These are phyloP conservation scores for Ormyrus labotus DNA, from an alignment of 2,888 invertebrate genomes.

Conservation along the genomic window DNA sequence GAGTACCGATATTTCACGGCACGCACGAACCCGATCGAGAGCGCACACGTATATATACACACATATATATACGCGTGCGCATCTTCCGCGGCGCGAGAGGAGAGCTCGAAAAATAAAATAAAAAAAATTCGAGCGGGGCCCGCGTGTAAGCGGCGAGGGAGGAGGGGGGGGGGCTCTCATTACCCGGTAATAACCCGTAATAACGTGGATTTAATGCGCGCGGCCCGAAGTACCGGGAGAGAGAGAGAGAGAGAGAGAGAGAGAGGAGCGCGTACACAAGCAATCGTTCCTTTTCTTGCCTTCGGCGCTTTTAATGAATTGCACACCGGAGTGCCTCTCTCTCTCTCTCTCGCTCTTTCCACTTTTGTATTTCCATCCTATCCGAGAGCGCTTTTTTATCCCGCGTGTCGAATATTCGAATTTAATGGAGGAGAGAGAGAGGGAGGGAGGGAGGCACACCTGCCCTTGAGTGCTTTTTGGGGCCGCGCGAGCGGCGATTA, in stretches of 20 bases:
- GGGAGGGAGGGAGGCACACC: conserved; percentile 13
- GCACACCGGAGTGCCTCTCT: conserved; percentile 53
- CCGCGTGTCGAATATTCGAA: conserved; percentile 55
- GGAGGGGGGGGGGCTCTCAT: conserved; percentile 66
- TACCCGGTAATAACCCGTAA: conserved; percentile 70
- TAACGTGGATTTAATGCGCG: conserved; percentile 70
- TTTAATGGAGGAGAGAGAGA: conserved; percentile 38
- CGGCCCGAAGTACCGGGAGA: conserved; percentile 63
- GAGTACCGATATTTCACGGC: conserved; percentile 25
- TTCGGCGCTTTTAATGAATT: conserved; percentile 70
- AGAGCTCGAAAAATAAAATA: background rate
- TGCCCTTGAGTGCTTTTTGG: conserved; percentile 32
- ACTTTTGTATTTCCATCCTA: conserved; percentile 26
- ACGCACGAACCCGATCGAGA: background rate
- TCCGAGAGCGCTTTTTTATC: conserved; percentile 34
- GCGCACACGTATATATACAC: background rate
- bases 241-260: conserved; percentile 39
- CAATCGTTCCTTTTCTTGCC: conserved; percentile 69
- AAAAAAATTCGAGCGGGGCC: background rate
- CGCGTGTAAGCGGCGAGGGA: conserved; percentile 61
- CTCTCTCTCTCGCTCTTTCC: background rate
- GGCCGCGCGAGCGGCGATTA: conserved; percentile 19
- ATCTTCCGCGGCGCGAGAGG: too few relatives aligned
- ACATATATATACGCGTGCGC: background rate
- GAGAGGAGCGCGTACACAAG: conserved; percentile 26